Evolutionary conservation across 2,888 invertebrate genomes (phyloP).

Genomic region (Nasonia oneida): DNA sequence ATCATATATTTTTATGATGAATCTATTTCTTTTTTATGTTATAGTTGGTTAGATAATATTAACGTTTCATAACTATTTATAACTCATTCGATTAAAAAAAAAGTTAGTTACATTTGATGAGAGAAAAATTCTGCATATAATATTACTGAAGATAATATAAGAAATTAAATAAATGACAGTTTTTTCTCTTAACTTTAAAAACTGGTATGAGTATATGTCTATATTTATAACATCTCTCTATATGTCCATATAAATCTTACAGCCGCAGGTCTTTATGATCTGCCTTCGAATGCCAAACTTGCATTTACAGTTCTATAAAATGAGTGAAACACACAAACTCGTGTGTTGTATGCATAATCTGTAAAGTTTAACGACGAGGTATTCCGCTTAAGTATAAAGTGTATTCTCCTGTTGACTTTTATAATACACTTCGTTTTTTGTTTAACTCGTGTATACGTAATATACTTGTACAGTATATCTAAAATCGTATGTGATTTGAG

Average conservation of each 20-base stretch:
- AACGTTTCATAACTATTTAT: background rate
- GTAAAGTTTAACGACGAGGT: background rate
- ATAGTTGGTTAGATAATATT: background rate
- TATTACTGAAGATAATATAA: background rate
- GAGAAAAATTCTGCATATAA: background rate
- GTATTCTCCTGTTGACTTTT: background rate
- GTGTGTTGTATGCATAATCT: background rate
- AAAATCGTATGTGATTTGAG: background rate
- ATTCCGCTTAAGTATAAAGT: background rate
- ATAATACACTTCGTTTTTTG: background rate
- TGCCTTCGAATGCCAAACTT: background rate
- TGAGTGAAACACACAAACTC: background rate
- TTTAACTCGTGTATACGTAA: background rate
- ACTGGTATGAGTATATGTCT: background rate
- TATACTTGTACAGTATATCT: background rate
- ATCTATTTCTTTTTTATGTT: background rate
- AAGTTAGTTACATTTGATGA: background rate
- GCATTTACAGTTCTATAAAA: conserved; percentile 13
- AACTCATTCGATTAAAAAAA: background rate
- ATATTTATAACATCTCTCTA: background rate
- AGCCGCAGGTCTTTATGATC: background rate
- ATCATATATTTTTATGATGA: conserved; percentile 32
- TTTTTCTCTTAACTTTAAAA: conserved; percentile 11
- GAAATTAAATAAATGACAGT: background rate
- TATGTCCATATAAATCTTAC: background rate